phyloP scores from a whole-genome alignment of 2,113 vertebrate genomes.

The Megalops atlanticus region DNA sequence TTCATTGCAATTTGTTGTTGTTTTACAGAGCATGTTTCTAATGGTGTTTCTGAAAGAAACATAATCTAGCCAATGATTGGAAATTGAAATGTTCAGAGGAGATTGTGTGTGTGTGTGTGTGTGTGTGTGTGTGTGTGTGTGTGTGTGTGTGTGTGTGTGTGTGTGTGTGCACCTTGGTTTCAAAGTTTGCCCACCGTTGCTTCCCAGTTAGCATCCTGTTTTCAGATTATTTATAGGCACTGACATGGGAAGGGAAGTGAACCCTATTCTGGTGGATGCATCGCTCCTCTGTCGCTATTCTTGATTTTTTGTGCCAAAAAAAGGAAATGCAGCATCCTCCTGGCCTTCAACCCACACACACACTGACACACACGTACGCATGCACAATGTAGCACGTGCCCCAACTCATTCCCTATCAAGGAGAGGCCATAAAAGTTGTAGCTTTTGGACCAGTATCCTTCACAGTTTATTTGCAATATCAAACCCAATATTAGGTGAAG shows the following conservation, averaged over 20 bases:
- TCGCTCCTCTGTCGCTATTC: slow-evolving; percentile 38
- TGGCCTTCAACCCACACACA: slow-evolving; percentile 36
- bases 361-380: slow-evolving; percentile 6
- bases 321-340: slow-evolving; percentile 49
- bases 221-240: slow-evolving; percentile 52
- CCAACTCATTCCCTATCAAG: too few species aligned
- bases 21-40: too few species aligned
- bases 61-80: too few species aligned
- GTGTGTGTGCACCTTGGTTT: slow-evolving; percentile 23
- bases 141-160: neutral
- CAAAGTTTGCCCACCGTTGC: slow-evolving; percentile 36
- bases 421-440: too few species aligned
- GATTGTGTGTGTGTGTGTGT: neutral
- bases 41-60: too few species aligned
- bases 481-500: too few species aligned
- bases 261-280: slow-evolving; percentile 44
- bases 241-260: slow-evolving; percentile 58
- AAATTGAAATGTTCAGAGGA: too few species aligned
- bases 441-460: too few species aligned
- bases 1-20: too few species aligned
- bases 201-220: slow-evolving; percentile 53
- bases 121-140: neutral
- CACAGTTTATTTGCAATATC: too few species aligned
- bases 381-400: too few species aligned
- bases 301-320: slow-evolving; percentile 39